Percentiles rank a stretch among this genome's conserved stretches.
Evolutionary conservation across 64 coral and sea anemone species (phyloP).

Genomic region (Porites lutea): DNA sequence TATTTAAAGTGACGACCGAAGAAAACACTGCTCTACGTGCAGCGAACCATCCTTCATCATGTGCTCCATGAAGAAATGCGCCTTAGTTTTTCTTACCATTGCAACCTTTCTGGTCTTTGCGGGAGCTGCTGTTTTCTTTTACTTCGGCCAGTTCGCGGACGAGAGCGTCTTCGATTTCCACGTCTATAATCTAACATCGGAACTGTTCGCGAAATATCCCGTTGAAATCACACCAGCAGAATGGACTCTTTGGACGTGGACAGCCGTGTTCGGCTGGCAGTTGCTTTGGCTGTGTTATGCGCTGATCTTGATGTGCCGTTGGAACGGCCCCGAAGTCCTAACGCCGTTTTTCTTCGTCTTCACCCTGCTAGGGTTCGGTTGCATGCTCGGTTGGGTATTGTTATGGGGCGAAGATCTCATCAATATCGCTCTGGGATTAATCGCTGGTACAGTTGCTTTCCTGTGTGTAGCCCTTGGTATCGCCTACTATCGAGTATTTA

Average conservation of each 20-base stretch:
- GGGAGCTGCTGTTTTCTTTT: conserved; percentile 79
- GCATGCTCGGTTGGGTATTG: conserved; percentile 85
- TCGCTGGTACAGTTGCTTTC: conserved; percentile 46
- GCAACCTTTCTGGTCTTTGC: conserved; percentile 73
- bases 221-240: conserved; percentile 80
- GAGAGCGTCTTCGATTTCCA: conserved; percentile 71
- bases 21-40: neutral
- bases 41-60: neutral
- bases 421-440: conserved; percentile 72
- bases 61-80: conserved; percentile 43
- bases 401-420: conserved; percentile 85
- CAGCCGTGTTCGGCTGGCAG: conserved; percentile 83
- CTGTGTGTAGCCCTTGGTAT: conserved; percentile 71
- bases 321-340: conserved; percentile 60
- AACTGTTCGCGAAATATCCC: conserved; percentile 67
- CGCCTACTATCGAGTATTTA: conserved; percentile 65
- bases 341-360: conserved; percentile 83
- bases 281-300: conserved; percentile 78
- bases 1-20: neutral
- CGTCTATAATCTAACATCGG: conserved; percentile 59
- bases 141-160: conserved; percentile 80
- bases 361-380: conserved; percentile 72
- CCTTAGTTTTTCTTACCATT: conserved; percentile 65
- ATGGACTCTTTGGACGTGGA: conserved; percentile 95
- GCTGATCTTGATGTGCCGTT: conserved; percentile 71